Base-by-base conservation (phyloP, 1,140 invertebrate genomes). In the Drosophila setifemur region DNA sequence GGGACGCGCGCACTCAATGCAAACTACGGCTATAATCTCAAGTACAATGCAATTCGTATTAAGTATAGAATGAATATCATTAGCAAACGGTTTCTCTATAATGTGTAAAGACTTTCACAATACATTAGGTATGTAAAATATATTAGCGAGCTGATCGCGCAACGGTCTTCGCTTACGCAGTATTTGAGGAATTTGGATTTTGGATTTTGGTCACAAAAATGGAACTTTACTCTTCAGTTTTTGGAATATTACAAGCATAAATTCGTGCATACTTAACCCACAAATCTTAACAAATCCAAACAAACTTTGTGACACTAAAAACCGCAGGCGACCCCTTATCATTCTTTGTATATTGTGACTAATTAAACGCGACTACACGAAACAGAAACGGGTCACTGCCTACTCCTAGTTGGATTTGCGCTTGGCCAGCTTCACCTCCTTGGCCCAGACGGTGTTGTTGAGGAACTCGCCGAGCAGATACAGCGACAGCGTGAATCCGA, bases 401-500 rank as follows among this genome's bases (percentile, higher is more conserved):
- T 88, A 88, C 39, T 29, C 43, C 52, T 70, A 70, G 54, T 90
- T 90, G 25, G 55, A 44, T 52, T 90, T 90, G 90, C 92, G 63
- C 91, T 91, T 73, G 77, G 91, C 76, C 90, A 83, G 85, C 77
- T 93, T 92, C 21, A 93, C 89, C 91, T 94, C 92, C 88, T 94
- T 94, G 90, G 93, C 92, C 95, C 95, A 96, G 52, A 95, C 89
- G 61, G 93, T 89, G 53, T 91, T 93, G 89, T 97, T 95, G 33
- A 96, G 64, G 45, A 91, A 91, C 88, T 96, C 95, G 28, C 96
- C 95, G 19, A 93, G 68, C 48, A 94, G 90, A 89, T 96, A 96
- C 8, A 96, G 90, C 0, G 91, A 76, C 23, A 92, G 88, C n/a
- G 92, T 91, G 63, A 95, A 91, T 1, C 88, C 86, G 8, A 95